Conservation (phyloP, 2,888 invertebrate species). For the Pandemis cinnamomeana region DNA sequence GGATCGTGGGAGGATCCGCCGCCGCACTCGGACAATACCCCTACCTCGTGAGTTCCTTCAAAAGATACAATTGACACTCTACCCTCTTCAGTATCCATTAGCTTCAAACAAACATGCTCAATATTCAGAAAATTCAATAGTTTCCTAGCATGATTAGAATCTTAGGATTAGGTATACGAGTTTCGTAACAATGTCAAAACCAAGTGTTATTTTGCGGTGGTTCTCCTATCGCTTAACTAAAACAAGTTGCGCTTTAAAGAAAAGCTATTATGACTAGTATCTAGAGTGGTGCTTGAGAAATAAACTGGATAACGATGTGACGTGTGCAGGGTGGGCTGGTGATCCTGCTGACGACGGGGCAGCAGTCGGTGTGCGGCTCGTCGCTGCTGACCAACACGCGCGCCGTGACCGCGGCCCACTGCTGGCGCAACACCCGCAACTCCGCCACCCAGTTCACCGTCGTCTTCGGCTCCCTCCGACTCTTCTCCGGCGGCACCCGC, state of each 20-base stretch:
- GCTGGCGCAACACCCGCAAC: constrained; percentile 52
- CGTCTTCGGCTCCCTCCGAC: constrained; percentile 42
- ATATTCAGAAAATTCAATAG: too few species aligned
- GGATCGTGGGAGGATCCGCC: constrained; percentile 43
- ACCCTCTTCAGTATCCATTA: too few species aligned
- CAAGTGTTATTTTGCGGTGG: too few species aligned
- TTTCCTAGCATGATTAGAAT: too few species aligned
- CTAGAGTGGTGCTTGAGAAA: too few species aligned
- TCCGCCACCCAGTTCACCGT: constrained; percentile 41
- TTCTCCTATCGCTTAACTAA: too few species aligned
- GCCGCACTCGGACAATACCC: constrained; percentile 18
- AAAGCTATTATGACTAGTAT: too few species aligned
- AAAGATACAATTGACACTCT: background rate
- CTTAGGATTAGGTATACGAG: too few species aligned
- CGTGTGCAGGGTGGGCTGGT: constrained; percentile 54
- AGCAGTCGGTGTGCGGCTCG: constrained; percentile 55
- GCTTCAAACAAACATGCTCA: too few species aligned
- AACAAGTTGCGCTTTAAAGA: too few species aligned
- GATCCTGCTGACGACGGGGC: constrained; percentile 47
- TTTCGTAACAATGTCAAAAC: too few species aligned
- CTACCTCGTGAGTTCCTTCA: constrained; percentile 7
- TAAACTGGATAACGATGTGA: background rate
- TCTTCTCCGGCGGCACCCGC: constrained; percentile 45
- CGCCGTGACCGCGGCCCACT: constrained; percentile 57
- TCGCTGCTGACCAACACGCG: constrained; percentile 51